Evolutionary conservation across 2,113 vertebrate species (phyloP).

Genomic region (Helogale parvula): DNA sequence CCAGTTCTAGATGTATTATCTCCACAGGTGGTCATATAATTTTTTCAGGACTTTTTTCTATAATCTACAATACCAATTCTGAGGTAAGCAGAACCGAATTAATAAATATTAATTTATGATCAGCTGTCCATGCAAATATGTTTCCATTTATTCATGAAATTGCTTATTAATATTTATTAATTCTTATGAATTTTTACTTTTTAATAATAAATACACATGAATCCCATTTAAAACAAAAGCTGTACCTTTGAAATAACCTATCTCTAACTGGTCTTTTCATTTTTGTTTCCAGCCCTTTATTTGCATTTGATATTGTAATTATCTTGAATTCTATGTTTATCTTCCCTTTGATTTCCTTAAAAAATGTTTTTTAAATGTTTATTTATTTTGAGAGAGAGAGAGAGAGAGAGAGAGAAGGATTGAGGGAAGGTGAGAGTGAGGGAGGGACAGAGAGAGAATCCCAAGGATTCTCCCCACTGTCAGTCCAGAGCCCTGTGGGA

Average conservation of each 20-base stretch:
- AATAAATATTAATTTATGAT: neutral
- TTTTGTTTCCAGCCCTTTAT: neutral
- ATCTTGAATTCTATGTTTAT: neutral
- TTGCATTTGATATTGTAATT: neutral
- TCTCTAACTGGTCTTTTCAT: neutral
- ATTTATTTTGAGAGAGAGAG: too few species aligned
- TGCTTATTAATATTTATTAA: neutral
- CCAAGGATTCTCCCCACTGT: too few species aligned
- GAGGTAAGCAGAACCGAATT: neutral
- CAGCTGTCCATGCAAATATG: neutral
- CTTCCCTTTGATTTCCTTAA: neutral
- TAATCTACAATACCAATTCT: neutral
- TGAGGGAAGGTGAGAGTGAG: too few species aligned
- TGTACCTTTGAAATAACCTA: neutral
- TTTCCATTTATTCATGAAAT: conserved; percentile 33
- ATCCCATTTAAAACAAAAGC: neutral
- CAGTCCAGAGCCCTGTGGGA: too few species aligned
- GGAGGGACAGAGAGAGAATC: too few species aligned
- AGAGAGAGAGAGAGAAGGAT: too few species aligned
- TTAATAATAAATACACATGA: neutral
- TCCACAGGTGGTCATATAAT: neutral
- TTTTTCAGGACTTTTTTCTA: neutral
- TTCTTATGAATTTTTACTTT: neutral
- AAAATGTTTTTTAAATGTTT: too few species aligned
- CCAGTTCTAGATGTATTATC: neutral